phyloP scores from a whole-genome alignment of 2,113 vertebrate species.

The Puma concolor region DNA sequence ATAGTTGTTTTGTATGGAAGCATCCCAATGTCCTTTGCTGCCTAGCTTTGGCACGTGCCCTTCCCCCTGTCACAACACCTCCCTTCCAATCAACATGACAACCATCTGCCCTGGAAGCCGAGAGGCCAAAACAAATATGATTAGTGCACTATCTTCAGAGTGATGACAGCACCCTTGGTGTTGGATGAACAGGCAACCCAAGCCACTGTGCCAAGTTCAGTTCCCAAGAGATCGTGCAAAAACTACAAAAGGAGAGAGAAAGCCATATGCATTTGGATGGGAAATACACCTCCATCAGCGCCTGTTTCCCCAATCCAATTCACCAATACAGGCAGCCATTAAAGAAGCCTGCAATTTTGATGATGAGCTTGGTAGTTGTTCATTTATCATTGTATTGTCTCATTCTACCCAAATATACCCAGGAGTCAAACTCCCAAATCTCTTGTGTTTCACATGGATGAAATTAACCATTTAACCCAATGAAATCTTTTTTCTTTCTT shows the following conservation, averaged over 20 bases:
- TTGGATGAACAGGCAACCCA: background rate
- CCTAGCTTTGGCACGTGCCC: background rate
- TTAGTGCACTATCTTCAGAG: constrained; percentile 21
- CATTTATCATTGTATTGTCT: background rate
- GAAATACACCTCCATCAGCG: background rate
- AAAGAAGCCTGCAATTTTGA: background rate
- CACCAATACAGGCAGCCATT: background rate
- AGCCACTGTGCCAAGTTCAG: background rate
- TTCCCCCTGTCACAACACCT: background rate
- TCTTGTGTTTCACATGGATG: background rate
- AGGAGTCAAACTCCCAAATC: background rate
- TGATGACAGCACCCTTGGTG: background rate
- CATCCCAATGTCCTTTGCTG: background rate
- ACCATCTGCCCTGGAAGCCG: constrained; percentile 5
- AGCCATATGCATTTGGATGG: background rate
- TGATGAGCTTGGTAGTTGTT: background rate
- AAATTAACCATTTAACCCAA: constrained; percentile 21
- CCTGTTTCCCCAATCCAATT: background rate
- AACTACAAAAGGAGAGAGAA: background rate
- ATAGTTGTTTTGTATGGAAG: background rate
- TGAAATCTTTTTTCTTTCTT: background rate
- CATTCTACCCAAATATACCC: background rate
- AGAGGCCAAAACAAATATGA: constrained; percentile 57
- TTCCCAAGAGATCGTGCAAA: background rate
- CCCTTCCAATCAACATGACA: background rate